Percentiles rank a stretch among this genome's conserved stretches.
Evolutionary conservation across 2,113 vertebrate genomes (phyloP).

Genomic region (Terrapene triunguis): DNA sequence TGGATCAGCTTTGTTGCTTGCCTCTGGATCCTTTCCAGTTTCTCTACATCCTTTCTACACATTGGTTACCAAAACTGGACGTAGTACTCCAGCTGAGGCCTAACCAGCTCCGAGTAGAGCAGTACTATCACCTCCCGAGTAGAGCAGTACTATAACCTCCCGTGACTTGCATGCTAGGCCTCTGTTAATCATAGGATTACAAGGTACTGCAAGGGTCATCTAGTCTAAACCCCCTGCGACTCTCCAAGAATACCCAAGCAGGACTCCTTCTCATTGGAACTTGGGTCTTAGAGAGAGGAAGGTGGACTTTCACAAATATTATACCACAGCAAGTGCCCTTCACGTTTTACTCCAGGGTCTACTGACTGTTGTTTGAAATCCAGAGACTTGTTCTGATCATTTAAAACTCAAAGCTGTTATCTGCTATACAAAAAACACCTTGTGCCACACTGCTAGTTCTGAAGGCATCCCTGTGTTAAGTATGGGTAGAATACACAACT

Average conservation of each 20-base stretch:
- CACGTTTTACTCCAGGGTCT: neutral
- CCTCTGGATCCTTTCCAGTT: too few species aligned
- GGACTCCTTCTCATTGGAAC: neutral
- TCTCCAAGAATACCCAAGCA: neutral
- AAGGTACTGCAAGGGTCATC: too few species aligned
- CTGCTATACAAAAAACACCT: neutral
- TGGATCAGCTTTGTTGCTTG: too few species aligned
- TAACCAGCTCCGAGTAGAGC: too few species aligned
- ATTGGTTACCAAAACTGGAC: too few species aligned
- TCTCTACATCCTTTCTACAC: too few species aligned
- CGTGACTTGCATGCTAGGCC: too few species aligned
- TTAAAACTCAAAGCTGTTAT: neutral
- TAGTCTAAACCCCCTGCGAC: too few species aligned
- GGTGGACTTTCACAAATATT: neutral
- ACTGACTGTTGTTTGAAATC: neutral
- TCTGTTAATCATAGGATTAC: too few species aligned
- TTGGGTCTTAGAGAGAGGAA: neutral
- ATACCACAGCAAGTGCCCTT: neutral
- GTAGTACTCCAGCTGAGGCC: too few species aligned
- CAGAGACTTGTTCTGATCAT: rapidly evolving
- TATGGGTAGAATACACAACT: neutral
- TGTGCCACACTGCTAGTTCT: neutral
- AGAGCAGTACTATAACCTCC: too few species aligned
- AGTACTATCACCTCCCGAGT: too few species aligned
- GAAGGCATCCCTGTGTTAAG: neutral